These are phyloP conservation scores for Notoglanidium macrostoma DNA, from an alignment of 2,797 vertebrate species.

Conservation along the genomic window DNA sequence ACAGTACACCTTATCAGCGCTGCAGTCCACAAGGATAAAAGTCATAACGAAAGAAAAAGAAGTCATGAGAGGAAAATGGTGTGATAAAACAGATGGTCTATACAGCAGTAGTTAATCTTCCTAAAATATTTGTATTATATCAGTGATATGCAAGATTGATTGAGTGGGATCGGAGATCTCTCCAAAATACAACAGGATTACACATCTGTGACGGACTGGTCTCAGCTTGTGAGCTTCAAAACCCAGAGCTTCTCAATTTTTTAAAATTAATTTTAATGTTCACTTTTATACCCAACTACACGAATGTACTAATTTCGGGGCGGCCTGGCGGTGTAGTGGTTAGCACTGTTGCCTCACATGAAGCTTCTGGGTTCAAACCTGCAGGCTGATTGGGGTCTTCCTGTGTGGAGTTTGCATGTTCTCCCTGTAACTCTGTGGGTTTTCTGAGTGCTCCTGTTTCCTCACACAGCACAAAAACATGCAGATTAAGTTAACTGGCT, in stretches of 20 bases:
- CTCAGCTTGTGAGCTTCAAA: neutral
- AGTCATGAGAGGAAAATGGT: neutral
- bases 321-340: too few species aligned
- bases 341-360: too few species aligned
- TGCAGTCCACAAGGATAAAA: neutral
- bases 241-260: neutral
- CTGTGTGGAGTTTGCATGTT: too few species aligned
- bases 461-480: too few species aligned
- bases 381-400: too few species aligned
- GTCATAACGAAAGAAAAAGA: neutral
- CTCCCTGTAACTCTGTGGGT: too few species aligned
- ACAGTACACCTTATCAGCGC: neutral
- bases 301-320: neutral
- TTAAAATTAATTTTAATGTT: neutral
- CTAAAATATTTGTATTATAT: neutral
- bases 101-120: neutral
- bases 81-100: neutral
- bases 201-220: neutral
- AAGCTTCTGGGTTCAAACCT: too few species aligned
- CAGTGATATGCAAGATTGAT: neutral
- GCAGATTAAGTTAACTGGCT: too few species aligned
- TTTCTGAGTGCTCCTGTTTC: too few species aligned
- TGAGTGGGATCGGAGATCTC: neutral
- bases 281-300: neutral
- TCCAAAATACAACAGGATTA: neutral